Percentiles rank a stretch among this genome's conserved stretches.
Conservation (phyloP, 2,113 vertebrate species). For the Ptilorrhoa leucosticta region DNA sequence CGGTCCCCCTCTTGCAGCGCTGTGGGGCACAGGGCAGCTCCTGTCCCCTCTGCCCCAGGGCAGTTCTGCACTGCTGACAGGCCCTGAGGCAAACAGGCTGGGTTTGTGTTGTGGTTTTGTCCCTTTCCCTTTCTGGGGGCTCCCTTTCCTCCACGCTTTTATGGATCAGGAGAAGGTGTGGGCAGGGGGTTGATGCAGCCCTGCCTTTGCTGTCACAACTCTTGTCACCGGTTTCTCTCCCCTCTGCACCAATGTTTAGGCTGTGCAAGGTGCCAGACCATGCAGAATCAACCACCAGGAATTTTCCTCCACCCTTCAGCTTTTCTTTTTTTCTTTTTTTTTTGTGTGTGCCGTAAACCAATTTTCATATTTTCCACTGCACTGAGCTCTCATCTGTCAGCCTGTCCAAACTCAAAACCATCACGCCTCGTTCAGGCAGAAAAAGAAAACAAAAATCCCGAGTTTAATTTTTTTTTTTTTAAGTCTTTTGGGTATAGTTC, state of each 20-base stretch:
- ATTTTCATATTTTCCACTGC: constrained; percentile 42
- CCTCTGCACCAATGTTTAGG: not conserved
- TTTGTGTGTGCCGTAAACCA: not conserved
- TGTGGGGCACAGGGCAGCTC: not conserved
- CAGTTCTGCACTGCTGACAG: not conserved
- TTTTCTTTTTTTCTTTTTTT: not conserved
- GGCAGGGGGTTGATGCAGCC: not conserved
- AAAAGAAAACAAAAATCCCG: not conserved
- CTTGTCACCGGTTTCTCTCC: not conserved
- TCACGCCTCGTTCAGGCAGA: not conserved
- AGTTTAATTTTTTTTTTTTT: not conserved
- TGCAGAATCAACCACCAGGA: not conserved
- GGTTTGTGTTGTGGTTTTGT: accelerated
- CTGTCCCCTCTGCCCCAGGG: not conserved
- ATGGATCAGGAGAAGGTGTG: not conserved
- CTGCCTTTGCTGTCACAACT: not conserved
- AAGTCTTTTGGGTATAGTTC: not conserved
- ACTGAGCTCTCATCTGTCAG: not conserved
- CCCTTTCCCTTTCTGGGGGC: not conserved
- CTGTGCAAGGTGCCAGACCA: not conserved
- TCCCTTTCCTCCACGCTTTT: not conserved
- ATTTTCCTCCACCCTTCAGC: not conserved
- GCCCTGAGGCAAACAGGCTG: not conserved
- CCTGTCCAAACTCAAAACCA: constrained; percentile 14
- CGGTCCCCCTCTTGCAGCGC: not conserved